Base-by-base conservation (phyloP, 2,113 vertebrate species). In the Trachemys scripta region DNA sequence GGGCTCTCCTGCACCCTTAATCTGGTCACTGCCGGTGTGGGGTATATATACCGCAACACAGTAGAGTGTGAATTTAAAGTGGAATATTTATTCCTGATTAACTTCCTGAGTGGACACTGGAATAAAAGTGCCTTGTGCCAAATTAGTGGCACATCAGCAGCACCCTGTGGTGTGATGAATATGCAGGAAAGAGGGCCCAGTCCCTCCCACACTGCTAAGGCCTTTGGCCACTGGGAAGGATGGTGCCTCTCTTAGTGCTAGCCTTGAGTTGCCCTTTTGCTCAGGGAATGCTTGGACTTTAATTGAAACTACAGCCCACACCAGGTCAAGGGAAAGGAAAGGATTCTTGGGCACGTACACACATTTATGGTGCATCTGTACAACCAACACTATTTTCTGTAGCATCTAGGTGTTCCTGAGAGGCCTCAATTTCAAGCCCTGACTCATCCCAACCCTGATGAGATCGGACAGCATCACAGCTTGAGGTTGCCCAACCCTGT, bases 391-490 rank as follows among this genome's bases (percentile, higher is more conserved):
- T 0, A 11, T 0, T 0, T 80, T 57, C 90, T 88, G 88, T 1
- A 2, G 82, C 90, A 56, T 17, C 31, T 82, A 42, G 76, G 13
- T 75, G 72, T 56, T 87, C 57, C 7, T 49, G 88, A 9, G 7
- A 80, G 53, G 38, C 80, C 59, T 90, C 54, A 29, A 53, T 54
- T 62, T 94, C 25, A 56, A 81, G 35, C 87, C 84, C 24, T 54
- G 56, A 82, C 11, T 94, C 87, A 76, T 95, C 83, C 85, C 42
- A 85, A 14, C 87, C 54, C 38, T 96, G 85, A 96, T 97, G 87
- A 90, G 90, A 94, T 93, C 87, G 90, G 96, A 96, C 94, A 96
- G 79, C 35, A 91, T 84, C 89, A 0, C 96, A 97, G 93, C 94
- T 87, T 95, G 91, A 96, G 47, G 81, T 97, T 94, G 92, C 54